Conservation (phyloP, 2,113 vertebrate species). For the Progne subis region DNA sequence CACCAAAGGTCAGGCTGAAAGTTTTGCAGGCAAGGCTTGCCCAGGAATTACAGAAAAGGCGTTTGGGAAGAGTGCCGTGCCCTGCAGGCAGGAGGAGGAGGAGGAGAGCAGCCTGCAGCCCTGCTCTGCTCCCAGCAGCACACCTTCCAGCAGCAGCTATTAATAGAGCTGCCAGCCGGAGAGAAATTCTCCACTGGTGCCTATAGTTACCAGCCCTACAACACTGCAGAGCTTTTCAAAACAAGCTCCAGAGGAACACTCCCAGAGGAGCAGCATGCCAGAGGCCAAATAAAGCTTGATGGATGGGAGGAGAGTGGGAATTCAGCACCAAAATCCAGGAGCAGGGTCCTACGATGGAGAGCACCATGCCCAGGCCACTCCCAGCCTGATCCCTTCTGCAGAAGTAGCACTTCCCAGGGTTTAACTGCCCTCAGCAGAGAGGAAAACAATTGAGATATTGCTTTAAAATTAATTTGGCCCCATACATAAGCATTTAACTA, state of each 20-base stretch:
- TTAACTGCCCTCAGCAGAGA: not conserved
- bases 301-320: not conserved
- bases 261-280: not conserved
- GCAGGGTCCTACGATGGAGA: fast-evolving
- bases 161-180: not conserved
- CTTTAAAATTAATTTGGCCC: not conserved
- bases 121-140: not conserved
- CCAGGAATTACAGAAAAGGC: not conserved
- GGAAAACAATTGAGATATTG: not conserved
- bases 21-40: not conserved
- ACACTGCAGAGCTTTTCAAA: constrained; percentile 37
- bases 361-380: fast-evolving
- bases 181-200: not conserved
- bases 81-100: not conserved
- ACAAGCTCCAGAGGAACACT: constrained; percentile 20
- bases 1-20: not conserved
- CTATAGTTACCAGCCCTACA: constrained; percentile 60
- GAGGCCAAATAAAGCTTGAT: constrained; percentile 23
- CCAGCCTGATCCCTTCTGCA: not conserved
- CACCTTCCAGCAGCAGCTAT: not conserved
- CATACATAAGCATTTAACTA: not conserved
- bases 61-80: fast-evolving
- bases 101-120: not conserved
- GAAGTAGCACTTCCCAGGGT: not conserved
- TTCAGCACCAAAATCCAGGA: not conserved